Evolutionary conservation across 1,140 invertebrate genomes (phyloP).

Genomic region (Samia ricini): DNA sequence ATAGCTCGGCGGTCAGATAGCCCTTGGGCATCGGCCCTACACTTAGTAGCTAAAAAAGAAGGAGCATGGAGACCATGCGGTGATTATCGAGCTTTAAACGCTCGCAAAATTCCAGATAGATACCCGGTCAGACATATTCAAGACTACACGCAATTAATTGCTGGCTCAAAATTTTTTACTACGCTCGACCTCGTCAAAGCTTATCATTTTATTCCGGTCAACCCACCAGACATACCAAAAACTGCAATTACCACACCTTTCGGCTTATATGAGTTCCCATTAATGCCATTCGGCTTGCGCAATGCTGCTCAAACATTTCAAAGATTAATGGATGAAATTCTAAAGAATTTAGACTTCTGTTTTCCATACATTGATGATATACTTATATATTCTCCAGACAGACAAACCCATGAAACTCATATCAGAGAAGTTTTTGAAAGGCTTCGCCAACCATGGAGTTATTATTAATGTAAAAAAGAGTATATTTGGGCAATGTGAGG

Average conservation of each 20-base stretch:
- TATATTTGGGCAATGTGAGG: conserved; percentile 19
- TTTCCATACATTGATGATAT: conserved; percentile 78
- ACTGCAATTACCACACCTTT: conserved; percentile 39
- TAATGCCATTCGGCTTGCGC: conserved; percentile 55
- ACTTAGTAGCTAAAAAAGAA: conserved; percentile 48
- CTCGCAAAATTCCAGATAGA: conserved; percentile 53
- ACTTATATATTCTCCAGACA: conserved; percentile 50
- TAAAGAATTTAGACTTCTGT: conserved; percentile 46
- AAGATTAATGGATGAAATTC: conserved; percentile 65
- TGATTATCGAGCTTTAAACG: conserved; percentile 49
- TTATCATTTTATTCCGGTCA: conserved; percentile 69
- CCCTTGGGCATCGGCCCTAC: conserved; percentile 67
- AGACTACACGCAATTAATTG: neutral
- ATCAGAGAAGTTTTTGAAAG: conserved; percentile 26
- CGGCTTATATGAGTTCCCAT: conserved; percentile 54
- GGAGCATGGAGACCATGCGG: conserved; percentile 39
- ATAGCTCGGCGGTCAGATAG: conserved; percentile 54
- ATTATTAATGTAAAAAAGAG: conserved; percentile 29
- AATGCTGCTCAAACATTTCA: conserved; percentile 70
- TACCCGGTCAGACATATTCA: conserved; percentile 51
- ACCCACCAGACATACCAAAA: conserved; percentile 42
- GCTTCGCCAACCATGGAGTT: conserved; percentile 30
- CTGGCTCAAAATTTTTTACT: conserved; percentile 59
- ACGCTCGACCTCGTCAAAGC: conserved; percentile 70
- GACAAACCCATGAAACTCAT: neutral